Evolutionary conservation across 2,888 invertebrate species (phyloP).

Genomic region (Troides helena): DNA sequence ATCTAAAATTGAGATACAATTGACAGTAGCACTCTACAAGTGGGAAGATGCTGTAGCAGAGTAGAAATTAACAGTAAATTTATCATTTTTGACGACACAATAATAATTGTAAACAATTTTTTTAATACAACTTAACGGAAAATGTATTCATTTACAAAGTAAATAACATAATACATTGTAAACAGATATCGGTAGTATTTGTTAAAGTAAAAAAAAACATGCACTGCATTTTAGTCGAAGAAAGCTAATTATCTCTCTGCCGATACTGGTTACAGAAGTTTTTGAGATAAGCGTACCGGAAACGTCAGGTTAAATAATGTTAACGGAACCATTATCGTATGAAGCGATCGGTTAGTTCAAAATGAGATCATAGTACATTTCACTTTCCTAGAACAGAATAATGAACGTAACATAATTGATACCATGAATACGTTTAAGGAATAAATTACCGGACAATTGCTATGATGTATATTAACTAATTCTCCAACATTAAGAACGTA

Average conservation of each 20-base stretch:
- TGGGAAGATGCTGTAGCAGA: too few relatives aligned
- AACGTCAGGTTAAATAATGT: conserved; percentile 37
- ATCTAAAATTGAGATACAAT: too few relatives aligned
- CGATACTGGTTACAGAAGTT: conserved; percentile 25
- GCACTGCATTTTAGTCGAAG: conserved; percentile 16
- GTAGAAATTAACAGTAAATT: too few relatives aligned
- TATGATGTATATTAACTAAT: too few relatives aligned
- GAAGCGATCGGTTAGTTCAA: conserved; percentile 19
- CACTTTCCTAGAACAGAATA: not conserved
- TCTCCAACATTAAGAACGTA: too few relatives aligned
- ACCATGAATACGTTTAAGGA: not conserved
- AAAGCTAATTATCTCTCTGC: conserved; percentile 27
- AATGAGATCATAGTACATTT: not conserved
- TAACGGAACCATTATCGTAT: conserved; percentile 27
- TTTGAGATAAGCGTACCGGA: conserved; percentile 35
- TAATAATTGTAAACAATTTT: too few relatives aligned
- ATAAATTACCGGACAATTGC: too few relatives aligned
- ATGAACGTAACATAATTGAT: not conserved
- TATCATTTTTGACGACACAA: too few relatives aligned
- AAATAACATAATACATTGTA: not conserved
- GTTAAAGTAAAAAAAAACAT: not conserved
- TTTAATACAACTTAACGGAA: too few relatives aligned
- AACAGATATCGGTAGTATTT: not conserved
- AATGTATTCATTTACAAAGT: too few relatives aligned
- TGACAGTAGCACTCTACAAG: too few relatives aligned